Percentiles rank a stretch among this genome's conserved stretches.
Conservation (phyloP, 2,113 vertebrate species). For the Chascanopsetta lugubris region DNA sequence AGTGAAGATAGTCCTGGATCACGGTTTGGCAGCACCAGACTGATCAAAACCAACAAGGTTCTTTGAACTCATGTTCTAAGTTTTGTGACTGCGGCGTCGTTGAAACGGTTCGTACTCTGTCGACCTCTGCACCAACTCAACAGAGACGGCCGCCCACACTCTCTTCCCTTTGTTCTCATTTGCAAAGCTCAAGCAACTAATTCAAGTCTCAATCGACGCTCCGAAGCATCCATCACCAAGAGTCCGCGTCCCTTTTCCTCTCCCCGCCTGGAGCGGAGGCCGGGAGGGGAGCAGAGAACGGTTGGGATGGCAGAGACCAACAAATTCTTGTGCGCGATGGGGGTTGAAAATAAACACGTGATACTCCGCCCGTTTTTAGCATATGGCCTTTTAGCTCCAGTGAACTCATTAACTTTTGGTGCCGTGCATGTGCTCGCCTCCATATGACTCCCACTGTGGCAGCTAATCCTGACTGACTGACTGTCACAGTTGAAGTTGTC, state of each 20-base stretch:
- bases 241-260: neutral
- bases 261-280: neutral
- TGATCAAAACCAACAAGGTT: too few relatives aligned
- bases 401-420: constrained; percentile 59
- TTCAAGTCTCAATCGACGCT: constrained; percentile 12
- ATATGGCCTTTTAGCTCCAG: constrained; percentile 32
- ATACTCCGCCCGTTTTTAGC: constrained; percentile 45
- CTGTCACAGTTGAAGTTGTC: constrained; percentile 53
- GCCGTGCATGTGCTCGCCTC: constrained; percentile 33
- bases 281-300: neutral
- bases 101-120: neutral
- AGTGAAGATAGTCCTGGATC: too few relatives aligned
- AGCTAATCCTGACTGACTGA: constrained; percentile 66
- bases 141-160: constrained; percentile 4
- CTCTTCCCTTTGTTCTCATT: constrained; percentile 23
- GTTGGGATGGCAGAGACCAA: constrained; percentile 8
- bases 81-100: too few relatives aligned
- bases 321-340: neutral
- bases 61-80: too few relatives aligned
- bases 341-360: constrained; percentile 29
- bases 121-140: neutral
- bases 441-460: constrained; percentile 35
- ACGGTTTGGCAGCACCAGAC: too few relatives aligned
- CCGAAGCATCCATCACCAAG: constrained; percentile 5
- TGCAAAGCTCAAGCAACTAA: constrained; percentile 7